phyloP scores from a whole-genome alignment of 2,797 vertebrate species.

The Eulemur mongoz region DNA sequence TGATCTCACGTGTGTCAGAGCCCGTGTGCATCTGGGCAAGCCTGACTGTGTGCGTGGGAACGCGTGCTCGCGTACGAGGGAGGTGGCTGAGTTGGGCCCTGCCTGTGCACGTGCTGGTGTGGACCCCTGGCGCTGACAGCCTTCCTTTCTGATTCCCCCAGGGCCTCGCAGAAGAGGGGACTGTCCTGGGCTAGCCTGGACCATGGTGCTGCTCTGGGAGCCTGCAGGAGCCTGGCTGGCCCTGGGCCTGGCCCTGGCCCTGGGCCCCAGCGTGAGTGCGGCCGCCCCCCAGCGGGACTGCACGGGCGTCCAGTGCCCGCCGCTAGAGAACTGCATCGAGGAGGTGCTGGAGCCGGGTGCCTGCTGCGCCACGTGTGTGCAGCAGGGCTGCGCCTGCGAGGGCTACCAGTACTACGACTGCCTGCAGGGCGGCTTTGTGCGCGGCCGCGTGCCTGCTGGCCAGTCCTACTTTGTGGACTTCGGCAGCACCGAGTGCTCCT shows the following conservation, averaged over 20 bases:
- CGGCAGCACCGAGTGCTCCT: constrained; percentile 96
- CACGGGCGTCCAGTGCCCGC: constrained; percentile 89
- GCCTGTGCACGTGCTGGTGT: fast-evolving
- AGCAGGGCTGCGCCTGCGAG: constrained; percentile 93
- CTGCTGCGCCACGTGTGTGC: constrained; percentile 92
- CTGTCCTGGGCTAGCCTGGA: neutral
- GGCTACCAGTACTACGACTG: constrained; percentile 99
- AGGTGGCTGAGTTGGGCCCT: neutral
- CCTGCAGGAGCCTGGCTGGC: constrained; percentile 55
- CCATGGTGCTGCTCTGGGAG: neutral
- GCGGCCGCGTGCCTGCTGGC: constrained; percentile 93
- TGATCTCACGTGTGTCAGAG: neutral
- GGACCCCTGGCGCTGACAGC: constrained; percentile 19
- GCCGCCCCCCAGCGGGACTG: constrained; percentile 88
- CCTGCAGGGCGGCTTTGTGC: constrained; percentile 92
- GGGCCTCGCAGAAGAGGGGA: neutral
- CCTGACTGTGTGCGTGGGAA: fast-evolving
- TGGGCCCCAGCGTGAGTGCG: constrained; percentile 66
- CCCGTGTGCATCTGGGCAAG: fast-evolving
- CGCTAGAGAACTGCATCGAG: constrained; percentile 91
- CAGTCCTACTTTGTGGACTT: constrained; percentile 98
- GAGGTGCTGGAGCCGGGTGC: constrained; percentile 89
- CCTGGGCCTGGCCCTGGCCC: constrained; percentile 56
- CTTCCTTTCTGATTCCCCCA: constrained; percentile 53
- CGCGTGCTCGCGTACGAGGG: fast-evolving